Evolutionary conservation across 2,888 invertebrate genomes (phyloP).

Genomic region (Eupithecia abbreviata): DNA sequence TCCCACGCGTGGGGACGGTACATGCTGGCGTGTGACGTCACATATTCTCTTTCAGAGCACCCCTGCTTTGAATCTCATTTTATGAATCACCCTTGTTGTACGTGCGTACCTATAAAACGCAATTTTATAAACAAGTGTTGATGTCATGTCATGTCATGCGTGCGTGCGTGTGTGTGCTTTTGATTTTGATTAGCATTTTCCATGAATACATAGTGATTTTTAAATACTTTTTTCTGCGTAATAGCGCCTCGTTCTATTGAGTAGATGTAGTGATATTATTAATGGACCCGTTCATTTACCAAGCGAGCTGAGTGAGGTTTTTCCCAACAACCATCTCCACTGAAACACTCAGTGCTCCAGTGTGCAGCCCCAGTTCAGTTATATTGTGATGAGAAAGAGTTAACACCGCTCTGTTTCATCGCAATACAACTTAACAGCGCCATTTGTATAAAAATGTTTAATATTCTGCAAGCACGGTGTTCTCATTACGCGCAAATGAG

Average conservation of each 20-base stretch:
- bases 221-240: not conserved
- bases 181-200: not conserved
- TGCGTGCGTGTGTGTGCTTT: not conserved
- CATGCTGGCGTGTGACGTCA: slow-evolving; percentile 19
- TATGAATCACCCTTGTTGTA: not conserved
- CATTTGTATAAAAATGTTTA: slow-evolving; percentile 19
- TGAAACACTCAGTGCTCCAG: not conserved
- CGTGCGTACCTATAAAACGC: not conserved
- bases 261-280: not conserved
- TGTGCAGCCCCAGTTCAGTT: not conserved
- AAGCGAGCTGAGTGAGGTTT: not conserved
- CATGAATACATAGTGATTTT: not conserved
- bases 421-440: not conserved
- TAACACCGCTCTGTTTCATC: not conserved
- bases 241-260: not conserved
- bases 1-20: not conserved
- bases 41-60: slow-evolving; percentile 18
- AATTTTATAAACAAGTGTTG: not conserved
- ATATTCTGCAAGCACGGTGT: slow-evolving; percentile 10
- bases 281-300: not conserved
- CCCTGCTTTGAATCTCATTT: not conserved
- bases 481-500: slow-evolving; percentile 38
- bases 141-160: not conserved
- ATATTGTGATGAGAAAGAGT: too few relatives aligned
- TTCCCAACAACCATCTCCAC: not conserved